Evolutionary conservation across 2,888 invertebrate genomes (phyloP), one percentile per base, ranked within the genome.

Genomic region (Ligdia adustata): DNA sequence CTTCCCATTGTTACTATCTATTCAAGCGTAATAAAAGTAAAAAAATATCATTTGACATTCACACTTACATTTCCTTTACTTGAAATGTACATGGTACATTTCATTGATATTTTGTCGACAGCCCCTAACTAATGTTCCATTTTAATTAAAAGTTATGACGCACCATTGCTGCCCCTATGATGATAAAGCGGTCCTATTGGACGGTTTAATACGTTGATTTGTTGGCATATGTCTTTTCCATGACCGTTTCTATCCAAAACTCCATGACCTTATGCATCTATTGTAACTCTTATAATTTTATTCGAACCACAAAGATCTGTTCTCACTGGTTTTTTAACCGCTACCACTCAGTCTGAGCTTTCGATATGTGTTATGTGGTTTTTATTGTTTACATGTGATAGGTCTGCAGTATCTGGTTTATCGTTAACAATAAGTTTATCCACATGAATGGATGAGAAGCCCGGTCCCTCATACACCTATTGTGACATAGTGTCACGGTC

Each of bases 131-230:
- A 84, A 82, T 77, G 82, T 73, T 72, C 79, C 74, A 69, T 80
- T 84, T 82, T 82, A 87, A 90, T 90, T 86, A 86, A 88, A 88
- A 88, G 70, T 82, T 86, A 85, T 88, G 87, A 88, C 82, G 78
- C 82, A 75, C 80, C 79, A 74, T 63, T 66, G 57, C 72, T 66
- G 76, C 79, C 78, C 74, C 72, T 69, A 69, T 62, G 62, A 69
- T 65, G 60, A 59, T 57, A 64, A 69, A 75, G 71, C 66, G 52
- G 51, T 60, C 64, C 69, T 69, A 74, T 75, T 69, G 72, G 72
- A 64, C 58, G 63, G 62, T 60, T 60, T 71, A 69, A 78, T 72
- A 64, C 75, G 75, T 79, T 82, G 81, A 84, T 82, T 80, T 83
- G 83, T 82, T 77, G 69, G 71, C 75, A 62, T 73, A 79, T 72